Evolutionary conservation across 2,888 invertebrate genomes (phyloP), one percentile per base, ranked within the genome.

Genomic region (Melangyna quadrimaculata): DNA sequence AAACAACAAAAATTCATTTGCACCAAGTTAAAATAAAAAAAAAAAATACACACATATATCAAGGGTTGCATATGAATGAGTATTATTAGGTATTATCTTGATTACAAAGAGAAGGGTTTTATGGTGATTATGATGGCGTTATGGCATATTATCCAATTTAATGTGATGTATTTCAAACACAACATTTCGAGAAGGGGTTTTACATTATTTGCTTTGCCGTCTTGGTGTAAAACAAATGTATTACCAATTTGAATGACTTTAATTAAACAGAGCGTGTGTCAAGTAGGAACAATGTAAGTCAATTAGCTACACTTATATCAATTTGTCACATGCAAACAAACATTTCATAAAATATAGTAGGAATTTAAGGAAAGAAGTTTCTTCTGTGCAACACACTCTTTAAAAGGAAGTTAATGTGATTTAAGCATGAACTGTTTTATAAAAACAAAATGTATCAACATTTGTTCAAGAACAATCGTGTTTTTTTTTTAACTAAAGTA

Each of bases 51-150:
- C 10, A 9, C 12, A 35, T n/a, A 22, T n/a, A 17, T 27, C 22
- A 65, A 32, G 65, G 45, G 65, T 65, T 65, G 65, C 29, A 19
- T n/a, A n/a, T 65, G 45, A 29, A 65, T 65, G 29, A 37, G 32
- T 14, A 17, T n/a, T n/a, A 2, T 6, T 45, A 19, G 4, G 6
- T 22, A 14, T 32, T 65, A 45, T 32, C 29, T 32, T 45, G 45
- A 65, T 65, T 45, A n/a, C 0, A 2, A 63, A 22, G 14, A 3
- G 2, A 32, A 19, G 43, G 65, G 8, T 45, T 65, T 65, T 32
- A 3, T 45, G 29, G 32, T 32, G 45, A 32, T 61, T 24, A 17
- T 17, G 27, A 63, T 45, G 19, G 43, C 12, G 43, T 45, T 45
- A 63, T 43, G 17, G 63, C 29, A 63, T 17, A 63, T 65, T 65